Evolutionary conservation across 2,888 invertebrate genomes (phyloP), one percentile per base, ranked within the genome.

Genomic region (Mesorhabditis belari): DNA sequence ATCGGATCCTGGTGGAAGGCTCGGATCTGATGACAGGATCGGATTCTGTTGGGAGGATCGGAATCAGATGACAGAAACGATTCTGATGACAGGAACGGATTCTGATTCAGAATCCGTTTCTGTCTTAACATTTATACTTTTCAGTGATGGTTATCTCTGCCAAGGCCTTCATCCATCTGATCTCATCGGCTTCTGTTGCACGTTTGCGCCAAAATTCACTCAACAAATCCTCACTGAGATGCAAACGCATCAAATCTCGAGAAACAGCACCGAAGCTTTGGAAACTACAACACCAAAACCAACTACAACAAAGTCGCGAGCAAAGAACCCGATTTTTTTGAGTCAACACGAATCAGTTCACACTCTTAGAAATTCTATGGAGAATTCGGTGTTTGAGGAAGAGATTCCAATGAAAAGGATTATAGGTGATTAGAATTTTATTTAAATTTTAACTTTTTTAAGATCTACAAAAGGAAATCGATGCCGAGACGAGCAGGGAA

Each of bases 121-220:
- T 27, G 17, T 26, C 21, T 55, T n/a, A 17, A 52, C 44, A 24
- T 23, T 28, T n/a, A 24, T 25, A n/a, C 9, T 24, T 65, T 64
- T 53, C 26, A 70, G 70, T 6, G 55, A 68, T 35, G 70, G 70
- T 4, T 70, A 63, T 35, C 60, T 65, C 0, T 70, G 70, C 49
- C 68, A 70, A 59, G 67, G 66, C 29, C 57, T 61, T 2, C 61
- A 64, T 49, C 35, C 59, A 0, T 58, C 63, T 1, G 61, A 62
- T 12, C 44, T 70, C 5, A 70, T 70, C 23, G 70, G 70, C n/a
- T 70, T 70, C 24, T 70, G 70, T 24, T 70, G 70, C 52, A 67
- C 67, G n/a, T 35, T 35, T n/a, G 12, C 60, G 35, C 66, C 66
- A 25, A 66, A 60, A 62, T 26, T 60, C 5, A 58, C 12, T 12